Percentiles rank a stretch among this genome's conserved stretches.
phyloP scores from a whole-genome alignment of 2,888 invertebrate species.

The Lasioglossum figueresi region DNA sequence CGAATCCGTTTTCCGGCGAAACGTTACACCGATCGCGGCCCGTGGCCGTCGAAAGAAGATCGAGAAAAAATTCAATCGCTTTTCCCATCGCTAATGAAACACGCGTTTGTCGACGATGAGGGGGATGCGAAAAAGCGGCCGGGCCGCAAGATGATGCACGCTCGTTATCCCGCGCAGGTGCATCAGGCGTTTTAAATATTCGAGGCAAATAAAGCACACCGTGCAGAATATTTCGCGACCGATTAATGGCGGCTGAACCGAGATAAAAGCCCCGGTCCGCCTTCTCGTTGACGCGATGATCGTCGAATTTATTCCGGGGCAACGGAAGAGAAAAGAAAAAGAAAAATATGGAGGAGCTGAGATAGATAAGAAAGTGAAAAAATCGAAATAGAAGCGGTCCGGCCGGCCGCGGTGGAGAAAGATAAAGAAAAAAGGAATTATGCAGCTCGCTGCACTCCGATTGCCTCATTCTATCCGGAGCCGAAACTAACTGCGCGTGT shows the following conservation, averaged over 20 bases:
- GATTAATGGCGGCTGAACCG: constrained; percentile 31
- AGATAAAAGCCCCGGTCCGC: constrained; percentile 16
- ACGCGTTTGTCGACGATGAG: constrained; percentile 12
- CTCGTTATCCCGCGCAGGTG: constrained; percentile 49
- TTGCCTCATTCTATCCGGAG: constrained; percentile 13
- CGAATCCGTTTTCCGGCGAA: neutral
- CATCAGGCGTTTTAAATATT: constrained; percentile 50
- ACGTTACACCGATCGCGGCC: neutral
- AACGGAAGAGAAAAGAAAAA: neutral
- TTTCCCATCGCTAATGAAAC: constrained; percentile 29
- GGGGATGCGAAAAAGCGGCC: constrained; percentile 20
- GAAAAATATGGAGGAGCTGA: neutral
- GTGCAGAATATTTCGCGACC: constrained; percentile 22
- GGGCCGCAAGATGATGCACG: constrained; percentile 44
- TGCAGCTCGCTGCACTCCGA: constrained; percentile 14
- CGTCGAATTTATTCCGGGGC: constrained; percentile 40
- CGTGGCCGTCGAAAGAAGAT: neutral
- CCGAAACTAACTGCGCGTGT: constrained; percentile 40
- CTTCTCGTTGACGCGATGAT: constrained; percentile 37
- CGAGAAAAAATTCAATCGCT: neutral
- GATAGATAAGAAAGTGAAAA: neutral
- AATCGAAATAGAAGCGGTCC: neutral
- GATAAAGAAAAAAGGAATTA: constrained; percentile 31
- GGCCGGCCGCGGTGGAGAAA: neutral
- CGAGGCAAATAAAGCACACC: constrained; percentile 29